phyloP scores from a whole-genome alignment of 1,140 invertebrate species.

The Drosophila auraria region DNA sequence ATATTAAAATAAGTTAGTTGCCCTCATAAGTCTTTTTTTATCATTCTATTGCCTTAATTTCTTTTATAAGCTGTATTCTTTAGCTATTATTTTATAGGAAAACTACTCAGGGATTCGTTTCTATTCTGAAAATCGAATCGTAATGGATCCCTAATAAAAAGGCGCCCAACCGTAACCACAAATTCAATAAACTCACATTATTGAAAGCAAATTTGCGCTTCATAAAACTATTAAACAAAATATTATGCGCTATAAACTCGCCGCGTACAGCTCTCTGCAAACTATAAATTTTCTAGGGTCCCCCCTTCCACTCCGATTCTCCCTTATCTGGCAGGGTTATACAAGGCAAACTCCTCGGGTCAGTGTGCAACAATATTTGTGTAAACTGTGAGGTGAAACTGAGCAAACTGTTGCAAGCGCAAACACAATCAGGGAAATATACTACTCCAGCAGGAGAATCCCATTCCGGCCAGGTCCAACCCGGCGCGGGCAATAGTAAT shows the following conservation, averaged over 20 bases:
- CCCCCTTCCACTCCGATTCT: slow-evolving; percentile 3
- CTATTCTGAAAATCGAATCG: neutral
- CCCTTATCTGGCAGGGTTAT: slow-evolving; percentile 69
- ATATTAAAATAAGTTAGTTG: too few relatives aligned
- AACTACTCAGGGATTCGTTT: neutral
- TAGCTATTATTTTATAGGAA: neutral
- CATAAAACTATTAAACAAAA: slow-evolving; percentile 70
- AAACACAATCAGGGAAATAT: slow-evolving; percentile 39
- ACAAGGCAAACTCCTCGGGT: slow-evolving; percentile 51
- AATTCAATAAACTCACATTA: slow-evolving; percentile 37
- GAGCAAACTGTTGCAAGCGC: slow-evolving; percentile 59
- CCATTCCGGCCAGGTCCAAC: neutral
- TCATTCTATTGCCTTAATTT: too few relatives aligned
- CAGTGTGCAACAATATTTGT: slow-evolving; percentile 81
- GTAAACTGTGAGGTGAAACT: slow-evolving; percentile 63
- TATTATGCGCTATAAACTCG: slow-evolving; percentile 72
- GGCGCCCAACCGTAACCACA: neutral
- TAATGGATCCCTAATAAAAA: neutral
- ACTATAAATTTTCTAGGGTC: slow-evolving; percentile 71
- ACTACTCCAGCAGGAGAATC: neutral
- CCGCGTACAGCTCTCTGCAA: slow-evolving; percentile 23
- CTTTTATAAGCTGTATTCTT: neutral
- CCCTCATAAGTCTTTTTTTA: neutral
- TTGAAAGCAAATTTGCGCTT: slow-evolving; percentile 63
- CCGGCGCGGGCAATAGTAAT: slow-evolving; percentile 12